Conservation (phyloP, 2,888 invertebrate genomes). For the Ochropleura leucogaster region DNA sequence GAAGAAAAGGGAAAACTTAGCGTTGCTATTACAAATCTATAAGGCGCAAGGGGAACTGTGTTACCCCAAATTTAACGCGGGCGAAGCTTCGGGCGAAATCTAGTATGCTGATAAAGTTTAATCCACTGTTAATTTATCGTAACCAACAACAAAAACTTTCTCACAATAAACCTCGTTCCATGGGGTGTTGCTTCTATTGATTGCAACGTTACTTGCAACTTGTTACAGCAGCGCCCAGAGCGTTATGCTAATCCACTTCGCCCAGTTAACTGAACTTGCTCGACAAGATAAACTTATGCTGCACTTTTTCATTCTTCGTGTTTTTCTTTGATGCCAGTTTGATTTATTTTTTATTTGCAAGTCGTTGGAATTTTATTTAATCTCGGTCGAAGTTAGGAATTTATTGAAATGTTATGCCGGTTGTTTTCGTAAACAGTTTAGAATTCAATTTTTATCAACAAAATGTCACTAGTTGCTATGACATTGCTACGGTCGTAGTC, state of each 20-base stretch:
- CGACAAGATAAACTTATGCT: conserved; percentile 55
- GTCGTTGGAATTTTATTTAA: conserved; percentile 8
- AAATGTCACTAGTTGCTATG: not conserved
- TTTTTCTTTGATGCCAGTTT: conserved; percentile 37
- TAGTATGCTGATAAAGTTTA: not conserved
- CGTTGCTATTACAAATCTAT: too few species aligned
- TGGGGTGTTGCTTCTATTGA: conserved; percentile 29
- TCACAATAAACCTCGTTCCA: not conserved
- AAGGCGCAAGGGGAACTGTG: too few species aligned
- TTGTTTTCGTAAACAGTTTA: not conserved
- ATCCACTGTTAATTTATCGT: not conserved
- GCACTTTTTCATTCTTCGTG: conserved; percentile 43
- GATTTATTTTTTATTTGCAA: conserved; percentile 22
- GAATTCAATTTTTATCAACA: not conserved
- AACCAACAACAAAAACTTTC: conserved; percentile 9
- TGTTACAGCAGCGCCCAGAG: conserved; percentile 48
- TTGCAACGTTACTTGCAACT: conserved; percentile 51
- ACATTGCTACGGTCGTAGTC: conserved; percentile 27
- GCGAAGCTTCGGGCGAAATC: too few species aligned
- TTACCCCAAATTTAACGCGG: too few species aligned
- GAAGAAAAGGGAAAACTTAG: too few species aligned
- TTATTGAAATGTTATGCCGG: conserved; percentile 8
- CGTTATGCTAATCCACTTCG: conserved; percentile 53
- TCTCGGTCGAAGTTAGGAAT: not conserved
- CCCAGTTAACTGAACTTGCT: conserved; percentile 48